Base-by-base conservation (phyloP, 2,113 vertebrate genomes). In the Oxyura jamaicensis region DNA sequence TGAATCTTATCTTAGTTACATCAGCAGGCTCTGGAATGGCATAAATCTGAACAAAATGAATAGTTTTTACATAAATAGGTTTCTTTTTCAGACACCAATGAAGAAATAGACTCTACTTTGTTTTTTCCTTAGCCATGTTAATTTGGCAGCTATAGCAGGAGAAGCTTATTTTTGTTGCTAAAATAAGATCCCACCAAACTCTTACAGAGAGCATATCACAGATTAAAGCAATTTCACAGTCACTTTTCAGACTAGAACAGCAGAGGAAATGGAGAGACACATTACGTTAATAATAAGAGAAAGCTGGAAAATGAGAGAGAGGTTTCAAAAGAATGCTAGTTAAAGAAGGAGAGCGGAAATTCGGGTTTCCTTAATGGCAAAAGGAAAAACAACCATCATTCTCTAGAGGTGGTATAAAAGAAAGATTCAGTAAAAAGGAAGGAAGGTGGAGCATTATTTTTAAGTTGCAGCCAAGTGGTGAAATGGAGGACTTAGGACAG, bases 231-330 rank as follows among this genome's bases (percentile, higher is more conserved):
- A 76, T 85, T 86, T 93, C 41, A 58, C 81, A 69, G 53, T 44
- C 62, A 85, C 20, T 68, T 68, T 93, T 94, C 82, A 93, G 72
- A 68, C 33, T 73, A 71, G 79, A 94, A 85, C 39, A 53, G 56
- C 68, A 87, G 46, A 8, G 56, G 66, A 60, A 50, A 63, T 63
- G 35, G 15, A 94, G 78, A 65, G 62, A 46, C 36, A 68, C 42
- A 48, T 65, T 48, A 31, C 66, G 17, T 35, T 82, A 75, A 87
- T 5, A 65, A 46, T 23, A 75, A 95, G 17, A 89, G 63, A 90
- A 83, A 92, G 10, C 11, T 77, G 52, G 13, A 60, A 92, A 10
- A 86, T 28, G 71, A 78, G 25, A 29, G 22, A 66, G 48, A 41
- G 13, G 13, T 55, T 87, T 90, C 52, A 68, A 63, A 84, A 78